Evolutionary conservation across 92 coral and sea anemone species (phyloP), one percentile per base, ranked within the genome.

Genomic region (Galaxea fascicularis): DNA sequence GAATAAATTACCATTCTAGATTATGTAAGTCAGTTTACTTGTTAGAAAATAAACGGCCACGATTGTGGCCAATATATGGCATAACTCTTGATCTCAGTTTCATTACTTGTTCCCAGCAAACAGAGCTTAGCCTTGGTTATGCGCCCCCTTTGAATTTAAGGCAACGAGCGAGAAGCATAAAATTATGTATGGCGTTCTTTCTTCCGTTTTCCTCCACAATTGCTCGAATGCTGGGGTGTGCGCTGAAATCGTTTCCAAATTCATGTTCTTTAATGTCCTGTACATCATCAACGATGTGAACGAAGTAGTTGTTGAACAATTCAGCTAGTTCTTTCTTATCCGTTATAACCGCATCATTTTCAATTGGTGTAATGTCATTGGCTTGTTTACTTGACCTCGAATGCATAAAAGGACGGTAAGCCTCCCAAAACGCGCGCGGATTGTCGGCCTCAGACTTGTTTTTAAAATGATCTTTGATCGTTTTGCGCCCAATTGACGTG

Each of bases 401-500:
- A 65, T 65, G 71, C 71, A 65, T 65, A 65, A 65, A 65, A 65
- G 71, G 71, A 65, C 41, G 71, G 26, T 65, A 65, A 65, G 71
- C 71, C 71, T 65, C 71, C 71, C 71, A 65, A 65, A 65, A 65
- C 24, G 71, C 71, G 28, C 51, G 51, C 31, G 73, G 73, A 68
- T 68, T 31, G 73, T 68, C 51, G 73, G 73, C 31, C 73, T 68
- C 73, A 17, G 73, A 68, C 64, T 73, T 73, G 78, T 54, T 66
- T 66, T 66, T 28, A 66, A 66, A 66, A 18, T 66, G 46, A 35
- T 28, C 45, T 41, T 66, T 66, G 0, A 73, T 73, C n/a, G 62
- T 79, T 84, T 84, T 70, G 56, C 89, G 69, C 58, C 92, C 84
- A 10, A 84, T 44, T 63, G 82, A 77, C 16, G 88, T 88, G 49